Evolutionary conservation across 1,140 invertebrate genomes (phyloP), one percentile per base, ranked within the genome.

Genomic region (Drosophila kikkawai): DNA sequence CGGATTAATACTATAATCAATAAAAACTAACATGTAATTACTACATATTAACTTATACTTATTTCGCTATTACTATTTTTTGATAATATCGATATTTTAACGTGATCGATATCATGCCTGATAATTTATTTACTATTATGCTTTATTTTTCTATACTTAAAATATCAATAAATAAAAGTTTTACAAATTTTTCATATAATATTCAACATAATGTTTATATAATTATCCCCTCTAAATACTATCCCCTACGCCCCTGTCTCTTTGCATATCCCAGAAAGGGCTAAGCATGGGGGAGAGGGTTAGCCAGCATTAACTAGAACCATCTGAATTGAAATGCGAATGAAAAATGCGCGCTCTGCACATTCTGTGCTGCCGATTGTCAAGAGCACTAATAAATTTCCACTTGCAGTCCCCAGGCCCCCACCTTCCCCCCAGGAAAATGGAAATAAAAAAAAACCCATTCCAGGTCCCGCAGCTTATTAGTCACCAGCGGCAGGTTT

Each of bases 371-470:
- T 75, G 85, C 85, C 67, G 87, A 83, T 88, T 88, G 84, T 88
- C 84, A 88, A 88, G 77, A 84, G 85, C 81, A 68, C 85, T 84
- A 88, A 88, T 88, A 88, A 84, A 88, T 88, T 88, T 78, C 68
- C 76, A 67, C 80, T 85, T 36, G 51, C 63, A 61, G 26, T 44
- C 53, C 53, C 3, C 45, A 36, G 6, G 45, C 32, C 36, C 60
- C 36, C 22, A 22, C 22, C 22, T 22, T 0, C 22, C 22, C 34
- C 17, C 1, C 32, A 19, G 17, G 51, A 37, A 32, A 71, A 71
- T 15, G 44, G 22, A 66, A 17, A 36, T 29, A 4, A 45, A 65
- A 50, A 51, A 42, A 66, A 47, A 41, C 15, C 11, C 44, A 9
- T 26, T 7, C 42, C 69, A 29, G 9, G 12, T 4, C 19, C 68